phyloP scores from a whole-genome alignment of 2,113 vertebrate genomes.

The Agapornis roseicollis region DNA sequence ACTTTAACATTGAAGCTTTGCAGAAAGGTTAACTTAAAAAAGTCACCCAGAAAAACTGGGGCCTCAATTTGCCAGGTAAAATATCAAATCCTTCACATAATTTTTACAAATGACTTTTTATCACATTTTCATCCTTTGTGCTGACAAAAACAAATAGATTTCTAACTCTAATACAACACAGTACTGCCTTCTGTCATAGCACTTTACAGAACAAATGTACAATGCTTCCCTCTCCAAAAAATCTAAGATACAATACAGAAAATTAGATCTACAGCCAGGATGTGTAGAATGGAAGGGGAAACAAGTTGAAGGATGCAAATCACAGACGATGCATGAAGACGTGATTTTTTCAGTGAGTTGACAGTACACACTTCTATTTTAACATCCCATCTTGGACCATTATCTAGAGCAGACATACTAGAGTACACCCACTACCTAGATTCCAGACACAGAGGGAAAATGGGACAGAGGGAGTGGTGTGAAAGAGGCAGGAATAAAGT shows the following conservation, averaged over 20 bases:
- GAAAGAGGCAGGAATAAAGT: not conserved
- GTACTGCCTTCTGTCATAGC: not conserved
- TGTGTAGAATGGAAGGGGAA: not conserved
- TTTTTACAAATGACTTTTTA: not conserved
- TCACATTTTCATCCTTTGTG: not conserved
- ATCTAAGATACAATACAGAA: not conserved
- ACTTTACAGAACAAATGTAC: not conserved
- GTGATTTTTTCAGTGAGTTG: not conserved
- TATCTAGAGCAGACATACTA: not conserved
- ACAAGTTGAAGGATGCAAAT: not conserved
- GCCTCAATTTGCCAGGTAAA: not conserved
- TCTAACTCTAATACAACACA: not conserved
- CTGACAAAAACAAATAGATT: not conserved
- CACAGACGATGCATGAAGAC: not conserved
- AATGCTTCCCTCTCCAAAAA: not conserved
- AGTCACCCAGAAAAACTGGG: not conserved
- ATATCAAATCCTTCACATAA: not conserved
- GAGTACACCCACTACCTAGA: not conserved
- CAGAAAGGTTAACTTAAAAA: not conserved
- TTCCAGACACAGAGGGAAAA: not conserved
- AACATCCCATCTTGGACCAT: not conserved
- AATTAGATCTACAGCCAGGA: not conserved
- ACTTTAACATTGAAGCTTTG: accelerated
- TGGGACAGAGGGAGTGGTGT: accelerated
- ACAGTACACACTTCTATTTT: not conserved